Conservation (phyloP, 2,797 vertebrate genomes). For the Benthosema pterotum region DNA sequence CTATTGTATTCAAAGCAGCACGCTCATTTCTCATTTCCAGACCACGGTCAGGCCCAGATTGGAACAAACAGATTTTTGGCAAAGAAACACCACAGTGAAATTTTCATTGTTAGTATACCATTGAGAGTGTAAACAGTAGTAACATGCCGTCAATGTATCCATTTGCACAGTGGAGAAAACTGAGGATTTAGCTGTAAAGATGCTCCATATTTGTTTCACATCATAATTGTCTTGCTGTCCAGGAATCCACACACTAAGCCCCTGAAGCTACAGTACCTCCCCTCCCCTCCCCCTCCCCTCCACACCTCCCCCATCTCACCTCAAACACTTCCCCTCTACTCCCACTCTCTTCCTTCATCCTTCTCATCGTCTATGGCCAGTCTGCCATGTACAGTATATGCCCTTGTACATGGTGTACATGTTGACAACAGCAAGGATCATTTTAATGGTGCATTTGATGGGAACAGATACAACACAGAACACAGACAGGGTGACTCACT, state of each 20-base stretch:
- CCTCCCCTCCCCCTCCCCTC: not conserved
- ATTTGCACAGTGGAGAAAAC: too few species aligned
- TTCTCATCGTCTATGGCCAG: conserved; percentile 34
- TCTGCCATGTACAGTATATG: conserved; percentile 45
- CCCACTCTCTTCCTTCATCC: conserved; percentile 17
- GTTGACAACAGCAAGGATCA: conserved; percentile 26
- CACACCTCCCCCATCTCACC: not conserved
- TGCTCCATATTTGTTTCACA: conserved; percentile 42
- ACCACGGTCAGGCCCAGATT: conserved; percentile 15
- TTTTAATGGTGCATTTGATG: too few species aligned
- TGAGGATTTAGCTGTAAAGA: conserved; percentile 7
- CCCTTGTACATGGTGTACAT: not conserved
- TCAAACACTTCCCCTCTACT: not conserved
- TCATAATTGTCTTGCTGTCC: conserved; percentile 27
- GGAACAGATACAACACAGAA: too few species aligned
- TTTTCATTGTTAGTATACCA: too few species aligned
- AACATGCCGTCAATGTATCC: too few species aligned
- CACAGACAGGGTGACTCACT: too few species aligned
- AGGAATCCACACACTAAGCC: not conserved
- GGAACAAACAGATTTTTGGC: not conserved
- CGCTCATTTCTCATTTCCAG: too few species aligned
- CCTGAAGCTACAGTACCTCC: not conserved
- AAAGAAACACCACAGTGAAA: too few species aligned
- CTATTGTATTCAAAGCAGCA: too few species aligned
- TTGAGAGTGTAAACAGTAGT: too few species aligned